Evolutionary conservation across 2,888 invertebrate genomes (phyloP).

Genomic region (Clivina fossor): DNA sequence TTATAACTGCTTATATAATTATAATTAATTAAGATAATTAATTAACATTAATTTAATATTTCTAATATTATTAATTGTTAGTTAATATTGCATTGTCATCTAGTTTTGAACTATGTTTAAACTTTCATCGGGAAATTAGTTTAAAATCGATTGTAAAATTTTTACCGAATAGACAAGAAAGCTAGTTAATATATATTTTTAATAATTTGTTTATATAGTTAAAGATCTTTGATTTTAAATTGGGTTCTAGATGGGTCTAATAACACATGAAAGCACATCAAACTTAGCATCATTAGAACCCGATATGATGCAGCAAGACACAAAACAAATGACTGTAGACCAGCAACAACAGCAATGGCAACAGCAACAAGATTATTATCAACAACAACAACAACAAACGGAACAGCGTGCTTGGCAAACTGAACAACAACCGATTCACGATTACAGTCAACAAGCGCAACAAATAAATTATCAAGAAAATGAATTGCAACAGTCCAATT

Average conservation of each 20-base stretch:
- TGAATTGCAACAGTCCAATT: slow-evolving; percentile 31
- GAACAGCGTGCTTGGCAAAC: slow-evolving; percentile 36
- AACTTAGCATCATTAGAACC: slow-evolving; percentile 37
- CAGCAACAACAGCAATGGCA: slow-evolving; percentile 43
- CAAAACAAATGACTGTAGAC: slow-evolving; percentile 42
- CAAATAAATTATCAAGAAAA: slow-evolving; percentile 31
- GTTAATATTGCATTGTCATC: too few relatives aligned
- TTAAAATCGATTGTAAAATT: too few relatives aligned
- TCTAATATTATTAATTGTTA: too few relatives aligned
- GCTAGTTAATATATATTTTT: too few relatives aligned
- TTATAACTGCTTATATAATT: too few relatives aligned
- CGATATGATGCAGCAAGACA: slow-evolving; percentile 38
- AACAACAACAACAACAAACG: slow-evolving; percentile 42
- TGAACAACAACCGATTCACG: slow-evolving; percentile 24
- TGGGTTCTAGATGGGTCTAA: slow-evolving; percentile 44
- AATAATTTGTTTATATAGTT: not conserved
- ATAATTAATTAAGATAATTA: too few relatives aligned
- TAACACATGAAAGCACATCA: slow-evolving; percentile 41
- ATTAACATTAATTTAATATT: too few relatives aligned
- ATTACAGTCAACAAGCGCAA: slow-evolving; percentile 32
- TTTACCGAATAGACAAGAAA: too few relatives aligned
- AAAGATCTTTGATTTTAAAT: slow-evolving; percentile 29
- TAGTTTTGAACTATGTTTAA: too few relatives aligned
- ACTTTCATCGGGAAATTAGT: too few relatives aligned
- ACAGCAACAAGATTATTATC: slow-evolving; percentile 40